Evolutionary conservation across 2,113 vertebrate species (phyloP), one percentile per base, ranked within the genome.

Genomic region (Jaculus jaculus): DNA sequence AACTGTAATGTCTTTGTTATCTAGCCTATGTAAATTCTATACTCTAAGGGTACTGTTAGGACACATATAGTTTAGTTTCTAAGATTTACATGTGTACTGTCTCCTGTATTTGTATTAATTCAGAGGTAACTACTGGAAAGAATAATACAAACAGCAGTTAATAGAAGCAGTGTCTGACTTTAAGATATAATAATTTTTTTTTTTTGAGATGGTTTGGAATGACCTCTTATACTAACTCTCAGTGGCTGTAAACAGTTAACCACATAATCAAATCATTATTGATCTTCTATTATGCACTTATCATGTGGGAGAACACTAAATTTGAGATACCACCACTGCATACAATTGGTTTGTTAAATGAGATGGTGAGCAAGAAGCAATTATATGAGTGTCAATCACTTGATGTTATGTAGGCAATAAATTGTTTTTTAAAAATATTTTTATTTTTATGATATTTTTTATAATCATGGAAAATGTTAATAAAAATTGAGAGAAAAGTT

Each of bases 311-410:
- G 51, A 87, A 66, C 75, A 66, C 71, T 88, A 65, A 63, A 79
- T 95, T 91, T 87, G 86, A 83, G 77, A 69, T 3, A 81, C 26
- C 24, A 74, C 34, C 54, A 71, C 72, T 92, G 42, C 75, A 86
- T 95, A 75, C 5, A 83, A 66, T 91, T 95, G 74, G 30, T 69
- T 93, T 96, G 84, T 92, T 80, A 94, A 95, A 89, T 86, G 75
- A 89, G 66, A 83, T 88, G 54, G n/a, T 93, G 54, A 89, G 89
- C 21, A 77, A 89, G 81, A 92, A 90, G 42, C 87, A 84, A 1
- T 94, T 91, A 72, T 84, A 5, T 85, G 42, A 51, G 16, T 80
- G 39, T 80, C 92, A 83, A 90, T 88, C 72, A 71, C 69, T 90
- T 93, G 60, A 37, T 94, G 61, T 80, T 51, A 68, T 83, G 79